phyloP scores from a whole-genome alignment of 2,888 invertebrate genomes.

The Euclidia mi region DNA sequence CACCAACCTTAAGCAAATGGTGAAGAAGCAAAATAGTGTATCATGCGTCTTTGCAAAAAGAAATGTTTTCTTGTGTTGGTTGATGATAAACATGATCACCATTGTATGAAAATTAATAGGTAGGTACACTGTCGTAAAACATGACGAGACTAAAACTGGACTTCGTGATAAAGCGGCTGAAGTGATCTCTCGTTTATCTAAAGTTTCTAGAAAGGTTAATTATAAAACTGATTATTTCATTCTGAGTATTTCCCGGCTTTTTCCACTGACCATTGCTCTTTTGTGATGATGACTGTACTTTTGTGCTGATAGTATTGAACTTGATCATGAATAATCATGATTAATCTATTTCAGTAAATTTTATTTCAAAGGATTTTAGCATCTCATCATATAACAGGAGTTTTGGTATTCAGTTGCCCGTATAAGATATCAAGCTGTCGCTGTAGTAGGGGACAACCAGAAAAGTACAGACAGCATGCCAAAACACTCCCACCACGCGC shows the following conservation, averaged over 20 bases:
- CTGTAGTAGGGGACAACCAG: slow-evolving; percentile 13
- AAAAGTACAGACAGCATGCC: slow-evolving; percentile 47
- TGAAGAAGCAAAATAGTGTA: no score
- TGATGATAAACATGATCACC: no score
- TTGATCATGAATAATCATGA: no score
- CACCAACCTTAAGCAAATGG: no score
- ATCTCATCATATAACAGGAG: no score
- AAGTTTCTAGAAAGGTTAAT: slow-evolving; percentile 7
- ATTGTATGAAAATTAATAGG: background rate
- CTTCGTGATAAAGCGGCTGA: background rate
- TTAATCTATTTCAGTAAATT: no score
- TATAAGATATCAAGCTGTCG: background rate
- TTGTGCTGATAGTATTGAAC: no score
- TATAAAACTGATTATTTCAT: background rate
- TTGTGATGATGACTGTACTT: slow-evolving; percentile 1
- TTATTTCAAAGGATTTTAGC: no score
- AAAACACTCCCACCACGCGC: slow-evolving; percentile 56
- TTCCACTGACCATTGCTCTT: slow-evolving; percentile 3
- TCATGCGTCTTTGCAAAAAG: no score
- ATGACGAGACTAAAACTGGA: background rate
- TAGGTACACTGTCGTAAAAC: background rate
- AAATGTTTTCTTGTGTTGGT: no score
- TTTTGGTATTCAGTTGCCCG: background rate
- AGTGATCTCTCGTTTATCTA: background rate
- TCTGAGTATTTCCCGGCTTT: background rate